Conservation (phyloP, 1,140 invertebrate genomes). For the Sitodiplosis mosellana region DNA sequence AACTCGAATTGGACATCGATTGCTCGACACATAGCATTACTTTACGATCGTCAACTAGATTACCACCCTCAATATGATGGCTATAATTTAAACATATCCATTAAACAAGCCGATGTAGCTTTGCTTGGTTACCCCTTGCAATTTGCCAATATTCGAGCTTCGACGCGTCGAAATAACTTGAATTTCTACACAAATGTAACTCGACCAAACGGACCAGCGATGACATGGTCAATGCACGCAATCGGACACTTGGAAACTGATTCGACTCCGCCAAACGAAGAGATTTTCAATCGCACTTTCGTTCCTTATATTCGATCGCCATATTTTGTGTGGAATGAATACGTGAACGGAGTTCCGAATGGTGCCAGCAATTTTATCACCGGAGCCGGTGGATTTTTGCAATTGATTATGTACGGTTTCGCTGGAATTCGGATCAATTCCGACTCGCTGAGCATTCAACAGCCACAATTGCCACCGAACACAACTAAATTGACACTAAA, state of each 20-base stretch:
- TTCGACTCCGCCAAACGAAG: constrained; percentile 20
- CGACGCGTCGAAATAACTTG: constrained; percentile 29
- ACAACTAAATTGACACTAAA: background rate
- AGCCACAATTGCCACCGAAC: constrained; percentile 16
- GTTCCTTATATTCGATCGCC: constrained; percentile 31
- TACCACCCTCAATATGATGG: constrained; percentile 34
- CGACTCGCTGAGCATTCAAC: constrained; percentile 20
- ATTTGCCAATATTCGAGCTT: constrained; percentile 28
- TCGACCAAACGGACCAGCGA: constrained; percentile 29
- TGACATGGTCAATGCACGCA: constrained; percentile 38
- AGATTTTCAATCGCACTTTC: constrained; percentile 30
- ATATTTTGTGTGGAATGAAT: constrained; percentile 23
- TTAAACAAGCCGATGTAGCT: constrained; percentile 35
- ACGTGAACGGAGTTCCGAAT: constrained; percentile 23
- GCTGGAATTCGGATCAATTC: constrained; percentile 29
- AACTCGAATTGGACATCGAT: constrained; percentile 25
- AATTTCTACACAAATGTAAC: constrained; percentile 31
- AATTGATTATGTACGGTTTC: constrained; percentile 32
- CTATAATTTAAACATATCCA: constrained; percentile 24
- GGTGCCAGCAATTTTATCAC: constrained; percentile 35
- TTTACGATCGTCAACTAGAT: constrained; percentile 25
- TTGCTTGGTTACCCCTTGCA: constrained; percentile 32
- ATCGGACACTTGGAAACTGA: constrained; percentile 26
- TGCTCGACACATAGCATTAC: constrained; percentile 27
- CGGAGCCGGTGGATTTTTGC: constrained; percentile 36